phyloP scores from a whole-genome alignment of 2,797 vertebrate species.

The Chelon labrosus region DNA sequence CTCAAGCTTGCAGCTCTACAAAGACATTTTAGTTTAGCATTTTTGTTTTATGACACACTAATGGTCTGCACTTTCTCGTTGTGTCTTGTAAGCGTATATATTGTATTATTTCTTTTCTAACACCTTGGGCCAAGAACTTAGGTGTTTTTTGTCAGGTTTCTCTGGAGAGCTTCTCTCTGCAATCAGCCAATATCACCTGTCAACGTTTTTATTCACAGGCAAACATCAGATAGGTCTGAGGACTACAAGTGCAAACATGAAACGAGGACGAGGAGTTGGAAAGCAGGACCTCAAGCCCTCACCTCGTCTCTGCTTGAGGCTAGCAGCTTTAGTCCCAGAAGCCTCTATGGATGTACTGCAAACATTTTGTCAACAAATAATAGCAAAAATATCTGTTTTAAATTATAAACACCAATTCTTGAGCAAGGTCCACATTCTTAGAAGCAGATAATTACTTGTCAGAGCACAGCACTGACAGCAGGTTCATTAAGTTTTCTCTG shows the following conservation, averaged over 20 bases:
- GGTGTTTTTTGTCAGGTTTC: slow-evolving; percentile 3
- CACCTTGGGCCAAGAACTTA: not conserved
- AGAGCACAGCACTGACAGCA: not conserved
- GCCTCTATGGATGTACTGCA: not conserved
- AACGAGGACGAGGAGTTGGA: too few species aligned
- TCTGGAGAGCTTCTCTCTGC: not conserved
- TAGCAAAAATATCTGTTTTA: not conserved
- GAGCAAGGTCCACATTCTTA: too few species aligned
- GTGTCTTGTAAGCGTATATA: slow-evolving; percentile 4
- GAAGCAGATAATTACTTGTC: slow-evolving; percentile 11
- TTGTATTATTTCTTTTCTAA: not conserved
- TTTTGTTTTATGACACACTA: not conserved
- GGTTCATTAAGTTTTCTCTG: slow-evolving; percentile 40
- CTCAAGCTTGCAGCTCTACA: not conserved
- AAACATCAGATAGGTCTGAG: slow-evolving; percentile 1
- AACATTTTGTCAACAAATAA: not conserved
- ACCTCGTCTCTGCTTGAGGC: not conserved
- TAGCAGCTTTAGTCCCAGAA: not conserved
- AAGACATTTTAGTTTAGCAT: not conserved
- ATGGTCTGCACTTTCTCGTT: not conserved
- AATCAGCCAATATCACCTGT: not conserved
- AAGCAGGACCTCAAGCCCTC: not conserved
- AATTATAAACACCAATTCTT: too few species aligned
- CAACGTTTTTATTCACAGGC: not conserved
- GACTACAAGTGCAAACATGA: not conserved